Conservation (phyloP, 2,797 vertebrate species). For the Sebastes elongatus region DNA sequence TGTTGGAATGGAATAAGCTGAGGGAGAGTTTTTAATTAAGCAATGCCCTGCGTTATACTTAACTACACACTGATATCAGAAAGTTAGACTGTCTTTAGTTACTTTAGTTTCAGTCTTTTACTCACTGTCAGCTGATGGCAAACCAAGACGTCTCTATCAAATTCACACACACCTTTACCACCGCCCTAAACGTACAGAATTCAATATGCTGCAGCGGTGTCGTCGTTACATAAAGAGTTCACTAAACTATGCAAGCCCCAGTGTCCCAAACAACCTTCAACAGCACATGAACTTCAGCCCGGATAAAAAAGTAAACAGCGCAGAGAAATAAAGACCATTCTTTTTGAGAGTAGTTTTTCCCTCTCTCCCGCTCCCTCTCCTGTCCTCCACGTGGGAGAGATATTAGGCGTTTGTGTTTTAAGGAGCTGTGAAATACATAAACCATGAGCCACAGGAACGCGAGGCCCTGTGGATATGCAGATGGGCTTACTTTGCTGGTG, state of each 20-base stretch:
- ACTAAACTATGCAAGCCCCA: conserved; percentile 49
- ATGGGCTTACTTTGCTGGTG: conserved; percentile 98
- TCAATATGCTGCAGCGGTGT: conserved; percentile 28
- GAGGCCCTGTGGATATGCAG: conserved; percentile 98
- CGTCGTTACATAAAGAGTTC: conserved; percentile 42
- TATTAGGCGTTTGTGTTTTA: conserved; percentile 98
- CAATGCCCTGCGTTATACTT: conserved; percentile 59
- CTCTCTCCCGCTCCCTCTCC: conserved; percentile 61
- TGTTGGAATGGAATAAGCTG: conserved; percentile 42
- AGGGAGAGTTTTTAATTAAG: conserved; percentile 77
- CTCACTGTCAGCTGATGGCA: conserved; percentile 37
- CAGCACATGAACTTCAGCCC: conserved; percentile 66
- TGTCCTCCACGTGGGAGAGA: conserved; percentile 93
- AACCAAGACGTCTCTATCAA: conserved; percentile 31
- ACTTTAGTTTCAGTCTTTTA: conserved; percentile 41
- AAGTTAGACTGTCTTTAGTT: conserved; percentile 50
- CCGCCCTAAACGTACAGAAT: conserved; percentile 24
- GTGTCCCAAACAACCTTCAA: conserved; percentile 76
- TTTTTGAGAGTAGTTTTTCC: conserved; percentile 65
- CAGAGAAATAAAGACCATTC: conserved; percentile 70
- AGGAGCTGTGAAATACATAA: conserved; percentile 99
- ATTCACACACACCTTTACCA: conserved; percentile 6
- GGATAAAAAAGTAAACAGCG: conserved; percentile 67
- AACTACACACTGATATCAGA: conserved; percentile 57
- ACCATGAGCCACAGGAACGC: conserved; percentile 97